These are phyloP conservation scores for Perizoma flavofasciatum DNA, from an alignment of 2,888 invertebrate genomes.

Conservation along the genomic window DNA sequence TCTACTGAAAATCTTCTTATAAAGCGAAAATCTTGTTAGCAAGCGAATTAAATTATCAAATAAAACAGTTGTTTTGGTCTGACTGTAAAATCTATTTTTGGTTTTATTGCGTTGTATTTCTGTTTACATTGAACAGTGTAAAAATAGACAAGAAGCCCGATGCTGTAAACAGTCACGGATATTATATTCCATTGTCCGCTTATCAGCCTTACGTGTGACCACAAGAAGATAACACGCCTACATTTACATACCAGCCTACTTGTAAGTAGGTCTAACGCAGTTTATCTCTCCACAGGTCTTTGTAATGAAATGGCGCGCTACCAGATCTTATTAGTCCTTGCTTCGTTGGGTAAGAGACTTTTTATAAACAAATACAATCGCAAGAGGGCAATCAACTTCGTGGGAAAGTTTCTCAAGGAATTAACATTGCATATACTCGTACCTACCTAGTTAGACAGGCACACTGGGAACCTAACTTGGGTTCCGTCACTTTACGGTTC, in stretches of 20 bases:
- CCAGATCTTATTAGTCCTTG: slow-evolving; percentile 60
- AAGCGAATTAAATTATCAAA: too few species aligned
- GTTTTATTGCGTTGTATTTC: slow-evolving; percentile 11
- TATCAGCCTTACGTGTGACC: slow-evolving; percentile 41
- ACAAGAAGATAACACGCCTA: slow-evolving; percentile 29
- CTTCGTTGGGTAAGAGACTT: slow-evolving; percentile 60
- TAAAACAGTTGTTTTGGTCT: not conserved
- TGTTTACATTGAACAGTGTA: slow-evolving; percentile 25
- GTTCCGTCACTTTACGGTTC: not conserved
- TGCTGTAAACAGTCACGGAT: slow-evolving; percentile 7
- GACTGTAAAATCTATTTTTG: slow-evolving; percentile 17
- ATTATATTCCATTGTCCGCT: slow-evolving; percentile 38
- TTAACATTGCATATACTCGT: slow-evolving; percentile 1
- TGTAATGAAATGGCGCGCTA: slow-evolving; percentile 65
- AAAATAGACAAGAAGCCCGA: slow-evolving; percentile 19
- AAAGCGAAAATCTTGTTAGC: too few species aligned
- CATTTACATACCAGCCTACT: slow-evolving; percentile 22
- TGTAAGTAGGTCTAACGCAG: slow-evolving; percentile 8
- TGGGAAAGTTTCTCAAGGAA: slow-evolving; percentile 36
- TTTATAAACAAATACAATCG: slow-evolving; percentile 28
- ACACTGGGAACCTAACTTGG: not conserved
- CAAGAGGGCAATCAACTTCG: slow-evolving; percentile 27
- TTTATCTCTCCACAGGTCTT: slow-evolving; percentile 54
- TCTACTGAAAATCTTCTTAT: too few species aligned
- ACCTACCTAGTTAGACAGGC: not conserved